phyloP scores from a whole-genome alignment of 2,113 vertebrate genomes.

The Vicugna pacos region DNA sequence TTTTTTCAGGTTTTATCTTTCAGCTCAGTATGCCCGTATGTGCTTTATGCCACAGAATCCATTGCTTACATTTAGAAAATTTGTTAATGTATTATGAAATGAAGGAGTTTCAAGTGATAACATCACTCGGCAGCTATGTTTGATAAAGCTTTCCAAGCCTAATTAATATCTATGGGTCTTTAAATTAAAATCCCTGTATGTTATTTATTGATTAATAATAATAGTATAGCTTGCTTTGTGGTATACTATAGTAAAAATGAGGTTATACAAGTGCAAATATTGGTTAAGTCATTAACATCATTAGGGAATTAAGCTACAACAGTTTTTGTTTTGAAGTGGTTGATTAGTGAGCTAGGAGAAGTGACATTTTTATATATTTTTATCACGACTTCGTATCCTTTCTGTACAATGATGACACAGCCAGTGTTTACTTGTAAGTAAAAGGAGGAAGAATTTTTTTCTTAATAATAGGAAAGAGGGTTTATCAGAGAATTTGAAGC shows the following conservation, averaged over 20 bases:
- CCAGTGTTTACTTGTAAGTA: constrained; percentile 61
- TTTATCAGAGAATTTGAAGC: constrained; percentile 2
- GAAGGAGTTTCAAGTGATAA: constrained; percentile 34
- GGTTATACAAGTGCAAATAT: constrained; percentile 83
- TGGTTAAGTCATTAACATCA: constrained; percentile 83
- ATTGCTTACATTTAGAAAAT: background rate
- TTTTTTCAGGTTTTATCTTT: background rate
- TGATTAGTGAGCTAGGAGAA: constrained; percentile 77
- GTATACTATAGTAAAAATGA: constrained; percentile 78
- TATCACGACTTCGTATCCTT: constrained; percentile 29
- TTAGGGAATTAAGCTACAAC: constrained; percentile 80
- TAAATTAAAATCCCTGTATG: constrained; percentile 77
- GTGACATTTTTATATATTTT: constrained; percentile 70
- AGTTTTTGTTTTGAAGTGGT: constrained; percentile 81
- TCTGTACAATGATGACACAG: constrained; percentile 59
- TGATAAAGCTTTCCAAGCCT: constrained; percentile 79
- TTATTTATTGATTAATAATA: constrained; percentile 86
- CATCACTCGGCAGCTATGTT: constrained; percentile 79
- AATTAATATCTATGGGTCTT: constrained; percentile 86
- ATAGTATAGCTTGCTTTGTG: constrained; percentile 80
- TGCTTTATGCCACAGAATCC: background rate
- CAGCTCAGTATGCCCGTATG: background rate
- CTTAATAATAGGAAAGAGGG: constrained; percentile 54
- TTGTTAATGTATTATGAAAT: background rate
- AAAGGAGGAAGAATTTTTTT: constrained; percentile 59